Evolutionary conservation across 2,888 invertebrate species (phyloP).

Genomic region (Dynastes hyllus): DNA sequence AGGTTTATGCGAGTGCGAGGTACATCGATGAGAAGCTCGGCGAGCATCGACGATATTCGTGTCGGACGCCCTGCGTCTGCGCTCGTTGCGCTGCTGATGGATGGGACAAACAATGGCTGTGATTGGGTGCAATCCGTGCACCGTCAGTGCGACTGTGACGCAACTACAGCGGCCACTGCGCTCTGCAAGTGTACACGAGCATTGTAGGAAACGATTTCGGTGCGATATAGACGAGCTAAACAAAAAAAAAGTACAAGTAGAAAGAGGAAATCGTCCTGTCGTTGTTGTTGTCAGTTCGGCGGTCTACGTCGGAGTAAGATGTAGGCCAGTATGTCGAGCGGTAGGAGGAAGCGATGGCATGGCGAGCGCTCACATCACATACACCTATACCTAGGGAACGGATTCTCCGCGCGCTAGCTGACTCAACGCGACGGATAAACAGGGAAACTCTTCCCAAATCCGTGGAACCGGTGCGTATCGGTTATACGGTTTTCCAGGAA

Average conservation of each 20-base stretch:
- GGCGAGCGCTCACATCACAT: neutral
- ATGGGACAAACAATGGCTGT: constrained; percentile 69
- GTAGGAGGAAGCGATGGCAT: constrained; percentile 1
- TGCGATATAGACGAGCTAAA: constrained; percentile 17
- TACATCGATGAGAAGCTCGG: constrained; percentile 69
- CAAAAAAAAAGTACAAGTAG: constrained; percentile 15
- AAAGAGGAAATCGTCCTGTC: constrained; percentile 31
- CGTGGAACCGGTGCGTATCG: no score
- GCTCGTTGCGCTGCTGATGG: constrained; percentile 63
- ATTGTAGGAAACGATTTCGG: constrained; percentile 23
- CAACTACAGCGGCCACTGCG: constrained; percentile 54
- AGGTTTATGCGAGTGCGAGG: constrained; percentile 60
- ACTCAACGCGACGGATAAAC: constrained; percentile 27
- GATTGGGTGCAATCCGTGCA: constrained; percentile 72
- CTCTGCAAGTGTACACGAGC: constrained; percentile 19
- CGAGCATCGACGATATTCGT: constrained; percentile 68
- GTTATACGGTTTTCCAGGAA: no score
- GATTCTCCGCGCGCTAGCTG: constrained; percentile 34
- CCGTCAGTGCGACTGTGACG: constrained; percentile 67
- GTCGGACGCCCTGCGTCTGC: constrained; percentile 68
- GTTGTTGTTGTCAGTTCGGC: constrained; percentile 28
- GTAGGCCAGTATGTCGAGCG: constrained; percentile 51
- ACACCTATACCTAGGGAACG: constrained; percentile 38
- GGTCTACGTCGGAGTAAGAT: constrained; percentile 39
- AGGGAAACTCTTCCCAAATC: neutral